phyloP scores from a whole-genome alignment of 2,888 invertebrate genomes.

The Lucinisca nassula region DNA sequence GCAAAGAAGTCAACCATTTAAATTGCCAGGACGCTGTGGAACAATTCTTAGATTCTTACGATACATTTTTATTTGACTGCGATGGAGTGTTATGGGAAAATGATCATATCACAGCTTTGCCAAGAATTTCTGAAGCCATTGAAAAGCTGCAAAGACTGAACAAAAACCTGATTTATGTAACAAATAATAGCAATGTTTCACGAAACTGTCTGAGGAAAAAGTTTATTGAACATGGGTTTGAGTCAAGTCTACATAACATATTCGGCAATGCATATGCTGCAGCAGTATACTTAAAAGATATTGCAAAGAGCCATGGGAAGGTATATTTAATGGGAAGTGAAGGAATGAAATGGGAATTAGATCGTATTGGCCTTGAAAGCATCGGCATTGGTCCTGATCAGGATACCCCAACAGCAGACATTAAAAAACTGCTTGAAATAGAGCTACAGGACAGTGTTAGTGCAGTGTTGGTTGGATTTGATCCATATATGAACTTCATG shows the following conservation, averaged over 20 bases:
- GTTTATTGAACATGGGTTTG: constrained; percentile 76
- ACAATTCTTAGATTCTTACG: constrained; percentile 74
- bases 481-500: constrained; percentile 96
- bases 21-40: constrained; percentile 22
- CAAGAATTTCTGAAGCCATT: constrained; percentile 75
- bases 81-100: constrained; percentile 82
- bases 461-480: constrained; percentile 98
- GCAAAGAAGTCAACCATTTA: background rate
- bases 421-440: constrained; percentile 70
- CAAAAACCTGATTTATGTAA: constrained; percentile 79
- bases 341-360: constrained; percentile 95
- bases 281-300: constrained; percentile 93
- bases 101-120: constrained; percentile 78
- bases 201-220: constrained; percentile 72
- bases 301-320: constrained; percentile 91
- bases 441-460: constrained; percentile 90
- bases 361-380: constrained; percentile 92
- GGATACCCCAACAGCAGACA: constrained; percentile 69
- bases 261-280: constrained; percentile 94
- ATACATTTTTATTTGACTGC: constrained; percentile 81
- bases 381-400: constrained; percentile 91
- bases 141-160: constrained; percentile 65
- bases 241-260: constrained; percentile 90
- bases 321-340: constrained; percentile 94
- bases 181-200: constrained; percentile 81